Conservation (phyloP, 2,113 vertebrate species). For the Epinephelus fuscoguttatus region DNA sequence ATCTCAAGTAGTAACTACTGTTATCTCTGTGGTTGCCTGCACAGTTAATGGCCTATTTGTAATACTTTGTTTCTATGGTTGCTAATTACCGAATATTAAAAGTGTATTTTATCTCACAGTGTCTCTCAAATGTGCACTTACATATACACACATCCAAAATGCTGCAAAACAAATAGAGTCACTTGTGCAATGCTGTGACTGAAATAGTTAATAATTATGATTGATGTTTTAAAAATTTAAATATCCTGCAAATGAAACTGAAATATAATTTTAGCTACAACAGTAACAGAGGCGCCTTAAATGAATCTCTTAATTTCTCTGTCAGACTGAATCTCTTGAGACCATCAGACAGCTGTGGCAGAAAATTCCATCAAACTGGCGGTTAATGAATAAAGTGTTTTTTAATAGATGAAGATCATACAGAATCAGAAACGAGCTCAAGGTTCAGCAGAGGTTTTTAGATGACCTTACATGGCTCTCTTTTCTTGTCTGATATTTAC, state of each 20-base stretch:
- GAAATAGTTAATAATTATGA: neutral
- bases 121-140: neutral
- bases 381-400: neutral
- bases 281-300: neutral
- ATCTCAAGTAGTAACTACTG: too few species aligned
- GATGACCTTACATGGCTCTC: neutral
- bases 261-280: neutral
- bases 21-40: too few species aligned
- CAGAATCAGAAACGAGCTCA: neutral
- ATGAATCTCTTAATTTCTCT: conserved; percentile 36
- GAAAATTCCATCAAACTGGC: conserved; percentile 11
- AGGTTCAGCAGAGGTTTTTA: neutral
- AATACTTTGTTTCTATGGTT: too few species aligned
- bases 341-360: conserved; percentile 13
- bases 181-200: neutral
- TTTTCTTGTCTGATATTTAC: neutral
- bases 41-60: too few species aligned
- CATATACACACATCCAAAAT: too few species aligned
- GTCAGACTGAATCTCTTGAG: conserved; percentile 27
- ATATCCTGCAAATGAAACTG: neutral
- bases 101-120: neutral
- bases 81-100: too few species aligned
- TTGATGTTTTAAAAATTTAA: neutral
- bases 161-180: neutral
- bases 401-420: neutral